Evolutionary conservation across 2,888 invertebrate species (phyloP).

Genomic region (Tenthredo mesomela): DNA sequence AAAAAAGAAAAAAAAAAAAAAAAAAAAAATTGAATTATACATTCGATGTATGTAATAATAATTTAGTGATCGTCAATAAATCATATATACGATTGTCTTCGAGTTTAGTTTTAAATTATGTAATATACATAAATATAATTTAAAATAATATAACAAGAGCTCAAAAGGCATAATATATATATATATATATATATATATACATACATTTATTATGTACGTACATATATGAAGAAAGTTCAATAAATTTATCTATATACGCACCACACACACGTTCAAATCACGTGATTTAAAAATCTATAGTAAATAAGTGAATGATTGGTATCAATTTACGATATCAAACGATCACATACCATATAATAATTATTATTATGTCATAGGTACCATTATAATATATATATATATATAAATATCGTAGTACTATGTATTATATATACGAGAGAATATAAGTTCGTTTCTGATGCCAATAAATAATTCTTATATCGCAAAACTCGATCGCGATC

Average conservation of each 20-base stretch:
- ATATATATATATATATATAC: too few species aligned
- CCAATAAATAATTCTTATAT: neutral
- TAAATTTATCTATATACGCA: neutral
- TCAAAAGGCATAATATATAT: too few species aligned
- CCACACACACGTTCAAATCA: neutral
- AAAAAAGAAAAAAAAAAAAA: too few species aligned
- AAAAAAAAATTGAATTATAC: too few species aligned
- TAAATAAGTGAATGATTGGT: slow-evolving; percentile 43
- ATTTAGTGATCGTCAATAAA: neutral
- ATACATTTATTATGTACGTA: too few species aligned
- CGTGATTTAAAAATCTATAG: slow-evolving; percentile 25
- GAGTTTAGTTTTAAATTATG: neutral
- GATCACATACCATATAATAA: neutral
- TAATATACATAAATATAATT: neutral
- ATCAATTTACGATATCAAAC: slow-evolving; percentile 18
- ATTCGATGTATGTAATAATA: neutral
- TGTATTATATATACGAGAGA: neutral
- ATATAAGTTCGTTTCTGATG: slow-evolving; percentile 12
- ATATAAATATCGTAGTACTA: neutral
- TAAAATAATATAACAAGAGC: too few species aligned
- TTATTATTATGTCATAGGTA: neutral
- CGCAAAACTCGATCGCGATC: neutral
- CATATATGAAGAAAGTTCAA: neutral
- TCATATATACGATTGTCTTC: neutral
- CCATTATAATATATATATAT: too few species aligned